Evolutionary conservation across 2,797 vertebrate species (phyloP).

Genomic region (Melanotaenia boesemani): DNA sequence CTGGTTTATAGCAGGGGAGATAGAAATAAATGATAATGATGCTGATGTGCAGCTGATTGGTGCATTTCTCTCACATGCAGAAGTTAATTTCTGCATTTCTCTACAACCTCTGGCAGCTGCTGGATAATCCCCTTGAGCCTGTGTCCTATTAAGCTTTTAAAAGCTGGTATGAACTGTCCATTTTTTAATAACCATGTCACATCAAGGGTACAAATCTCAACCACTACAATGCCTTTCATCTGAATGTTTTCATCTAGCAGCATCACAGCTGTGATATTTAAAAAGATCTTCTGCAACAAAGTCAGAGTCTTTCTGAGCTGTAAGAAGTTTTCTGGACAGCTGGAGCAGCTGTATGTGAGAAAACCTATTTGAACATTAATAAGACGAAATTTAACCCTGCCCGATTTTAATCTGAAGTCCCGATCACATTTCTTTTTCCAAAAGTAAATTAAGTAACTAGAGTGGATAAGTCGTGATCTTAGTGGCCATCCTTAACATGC

Average conservation of each 20-base stretch:
- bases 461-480: no score
- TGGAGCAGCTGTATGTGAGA: not conserved
- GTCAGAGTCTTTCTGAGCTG: conserved; percentile 18
- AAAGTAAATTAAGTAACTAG: no score
- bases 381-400: not conserved
- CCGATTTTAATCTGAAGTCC: not conserved
- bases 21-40: conserved; percentile 47
- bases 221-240: conserved; percentile 50
- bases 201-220: conserved; percentile 74
- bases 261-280: conserved; percentile 5
- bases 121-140: conserved; percentile 79
- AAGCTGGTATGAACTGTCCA: conserved; percentile 83
- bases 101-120: conserved; percentile 76
- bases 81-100: conserved; percentile 70
- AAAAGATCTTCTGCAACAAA: conserved; percentile 18
- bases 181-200: conserved; percentile 83
- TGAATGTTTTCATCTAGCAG: conserved; percentile 20
- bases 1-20: conserved; percentile 33
- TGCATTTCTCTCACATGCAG: conserved; percentile 60
- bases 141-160: conserved; percentile 83
- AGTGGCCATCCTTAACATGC: no score
- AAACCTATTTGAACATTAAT: not conserved
- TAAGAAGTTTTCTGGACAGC: conserved; percentile 26
- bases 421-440: no score
- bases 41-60: conserved; percentile 43